Evolutionary conservation across 1,140 invertebrate species (phyloP).

Genomic region (Bombus fervidus): DNA sequence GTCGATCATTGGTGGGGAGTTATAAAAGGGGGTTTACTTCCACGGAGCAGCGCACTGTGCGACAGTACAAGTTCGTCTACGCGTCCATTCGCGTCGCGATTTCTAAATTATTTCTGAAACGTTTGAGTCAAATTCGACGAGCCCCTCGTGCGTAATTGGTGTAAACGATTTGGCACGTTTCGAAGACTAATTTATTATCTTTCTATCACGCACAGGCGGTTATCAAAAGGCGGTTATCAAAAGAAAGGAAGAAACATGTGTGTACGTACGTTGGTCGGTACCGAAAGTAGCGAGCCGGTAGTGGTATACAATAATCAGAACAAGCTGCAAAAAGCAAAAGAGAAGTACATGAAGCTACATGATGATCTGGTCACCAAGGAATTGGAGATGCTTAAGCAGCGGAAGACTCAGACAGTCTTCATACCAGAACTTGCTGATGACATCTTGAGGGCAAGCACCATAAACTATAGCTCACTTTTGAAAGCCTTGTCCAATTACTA

Average conservation of each 20-base stretch:
- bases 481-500: constrained; percentile 58
- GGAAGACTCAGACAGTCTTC: constrained; percentile 17
- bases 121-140: background rate
- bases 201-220: background rate
- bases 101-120: constrained; percentile 6
- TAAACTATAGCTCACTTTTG: constrained; percentile 65
- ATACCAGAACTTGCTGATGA: constrained; percentile 56
- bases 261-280: constrained; percentile 68
- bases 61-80: constrained; percentile 7
- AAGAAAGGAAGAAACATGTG: constrained; percentile 66
- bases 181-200: no score
- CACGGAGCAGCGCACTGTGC: constrained; percentile 42
- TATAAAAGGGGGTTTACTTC: constrained; percentile 41
- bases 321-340: constrained; percentile 69
- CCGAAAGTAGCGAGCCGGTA: constrained; percentile 54
- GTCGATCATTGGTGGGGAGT: constrained; percentile 24
- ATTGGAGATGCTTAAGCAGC: constrained; percentile 47
- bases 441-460: constrained; percentile 65
- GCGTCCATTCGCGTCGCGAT: background rate
- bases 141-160: background rate
- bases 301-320: constrained; percentile 32
- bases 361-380: constrained; percentile 68
- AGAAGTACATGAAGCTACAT: constrained; percentile 75
- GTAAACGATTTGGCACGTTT: background rate
- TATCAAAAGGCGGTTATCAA: no score